These are phyloP conservation scores for Rousettus madagascariensis DNA, from an alignment of 2,797 vertebrate genomes.

Conservation along the genomic window DNA sequence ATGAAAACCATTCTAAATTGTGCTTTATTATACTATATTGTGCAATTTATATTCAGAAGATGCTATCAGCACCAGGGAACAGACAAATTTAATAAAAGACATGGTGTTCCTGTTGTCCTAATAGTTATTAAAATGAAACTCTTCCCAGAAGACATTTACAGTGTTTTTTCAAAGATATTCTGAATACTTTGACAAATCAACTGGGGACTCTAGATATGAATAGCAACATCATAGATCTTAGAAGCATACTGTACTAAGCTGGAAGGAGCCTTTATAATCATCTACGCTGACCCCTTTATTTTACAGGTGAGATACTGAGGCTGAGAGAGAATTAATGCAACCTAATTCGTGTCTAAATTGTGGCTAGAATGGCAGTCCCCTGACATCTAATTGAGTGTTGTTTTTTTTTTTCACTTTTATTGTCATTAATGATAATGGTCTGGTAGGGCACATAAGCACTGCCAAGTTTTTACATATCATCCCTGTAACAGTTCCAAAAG, in stretches of 20 bases:
- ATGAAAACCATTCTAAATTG: constrained; percentile 63
- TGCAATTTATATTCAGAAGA: constrained; percentile 70
- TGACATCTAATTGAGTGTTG: neutral
- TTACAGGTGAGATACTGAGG: neutral
- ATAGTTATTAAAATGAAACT: constrained; percentile 54
- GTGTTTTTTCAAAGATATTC: constrained; percentile 29
- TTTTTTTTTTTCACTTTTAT: neutral
- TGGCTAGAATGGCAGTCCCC: neutral
- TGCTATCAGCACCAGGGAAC: constrained; percentile 59
- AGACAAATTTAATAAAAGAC: constrained; percentile 62
- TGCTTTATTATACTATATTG: constrained; percentile 69
- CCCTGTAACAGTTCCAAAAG: neutral
- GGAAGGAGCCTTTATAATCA: neutral
- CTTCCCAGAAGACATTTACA: constrained; percentile 57
- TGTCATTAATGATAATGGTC: neutral
- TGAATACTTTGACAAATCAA: neutral
- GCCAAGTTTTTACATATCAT: neutral
- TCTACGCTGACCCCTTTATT: neutral
- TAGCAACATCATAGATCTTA: neutral
- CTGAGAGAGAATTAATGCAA: neutral
- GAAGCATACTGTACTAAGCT: neutral
- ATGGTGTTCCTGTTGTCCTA: constrained; percentile 64
- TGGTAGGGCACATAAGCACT: neutral
- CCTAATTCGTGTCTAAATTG: neutral
- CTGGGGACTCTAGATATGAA: neutral